Base-by-base conservation (phyloP, 2,888 invertebrate species). In the Cenopis cana region DNA sequence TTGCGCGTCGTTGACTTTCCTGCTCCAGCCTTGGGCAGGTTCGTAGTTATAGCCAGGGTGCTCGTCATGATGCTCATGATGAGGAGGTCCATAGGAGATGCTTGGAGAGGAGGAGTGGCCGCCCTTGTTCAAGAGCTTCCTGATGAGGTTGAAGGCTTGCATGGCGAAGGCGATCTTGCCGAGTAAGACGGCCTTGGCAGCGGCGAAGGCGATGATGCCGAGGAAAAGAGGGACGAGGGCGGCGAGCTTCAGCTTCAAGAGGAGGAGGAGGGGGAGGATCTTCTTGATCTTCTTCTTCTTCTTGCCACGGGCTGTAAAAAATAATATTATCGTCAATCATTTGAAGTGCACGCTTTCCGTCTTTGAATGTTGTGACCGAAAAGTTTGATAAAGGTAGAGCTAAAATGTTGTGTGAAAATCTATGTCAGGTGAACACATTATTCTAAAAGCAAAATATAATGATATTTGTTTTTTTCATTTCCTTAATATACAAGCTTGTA, bases 131-230 rank as follows among this genome's bases (percentile, higher is more conserved):
- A 97, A 85, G n/a, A 97, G 94, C 86, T 97, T 97, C 81, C 89
- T 90, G 79, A 94, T 89, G 1, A 93, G 90, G 81, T 95, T 95
- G 81, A 97, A 94, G 33, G 95, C 95, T 70, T 96, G 95, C 85
- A 97, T 94, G 76, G 97, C 94, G 69, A 98, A 94, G n/a, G 97
- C 97, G 76, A 97, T 95, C 93, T 98, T 98, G 81, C 97, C 97
- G 76, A 97, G 94, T 82, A 97, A 94, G 77, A 98, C 94, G 12
- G 97, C 97, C 94, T 98, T 97, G 91, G 97, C 95, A 36, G 97
- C 97, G 61, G 96, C 94, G 73, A 97, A 93, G 56, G 97, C 97
- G 77, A 97, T 95, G 80, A 93, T 89, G 14, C 93, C 97, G 59
- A 97, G 95, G 80, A 96, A 95, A 75, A 97, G 89, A 14, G 97